Conservation (phyloP, 2,888 invertebrate species). For the Plagodis dolabraria region DNA sequence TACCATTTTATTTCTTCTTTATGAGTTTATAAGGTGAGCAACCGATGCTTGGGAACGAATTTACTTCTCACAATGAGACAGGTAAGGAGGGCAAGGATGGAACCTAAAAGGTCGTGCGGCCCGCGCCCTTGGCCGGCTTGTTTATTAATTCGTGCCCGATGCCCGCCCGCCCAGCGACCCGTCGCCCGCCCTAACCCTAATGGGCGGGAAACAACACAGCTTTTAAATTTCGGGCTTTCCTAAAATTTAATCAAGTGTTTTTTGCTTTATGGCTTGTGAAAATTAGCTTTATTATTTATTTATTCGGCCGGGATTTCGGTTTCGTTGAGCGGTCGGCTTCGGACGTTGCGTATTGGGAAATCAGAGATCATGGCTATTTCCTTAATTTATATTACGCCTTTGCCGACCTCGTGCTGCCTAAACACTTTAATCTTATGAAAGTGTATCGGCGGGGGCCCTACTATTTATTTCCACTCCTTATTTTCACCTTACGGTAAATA, state of each 20-base stretch:
- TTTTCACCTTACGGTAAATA: conserved; percentile 81
- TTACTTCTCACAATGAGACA: conserved; percentile 27
- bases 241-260: conserved; percentile 71
- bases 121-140: conserved; percentile 77
- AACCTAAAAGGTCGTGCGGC: conserved; percentile 64
- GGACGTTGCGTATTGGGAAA: conserved; percentile 43
- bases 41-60: neutral
- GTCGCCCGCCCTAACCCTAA: conserved; percentile 70
- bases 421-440: conserved; percentile 81
- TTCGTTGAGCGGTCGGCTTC: conserved; percentile 29
- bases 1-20: conserved; percentile 26
- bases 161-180: conserved; percentile 60
- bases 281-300: conserved; percentile 59
- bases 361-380: conserved; percentile 58
- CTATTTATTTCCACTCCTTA: conserved; percentile 81
- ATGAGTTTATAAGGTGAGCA: conserved; percentile 14
- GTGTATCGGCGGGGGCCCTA: conserved; percentile 76
- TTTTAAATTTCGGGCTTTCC: conserved; percentile 71
- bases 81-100: conserved; percentile 64
- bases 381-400: conserved; percentile 69
- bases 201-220: conserved; percentile 75
- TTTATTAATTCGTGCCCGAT: conserved; percentile 80
- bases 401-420: conserved; percentile 55
- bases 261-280: conserved; percentile 61
- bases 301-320: conserved; percentile 33